Evolutionary conservation across 2,797 vertebrate species (phyloP), one percentile per base, ranked within the genome.

Genomic region (Acanthornis magna): DNA sequence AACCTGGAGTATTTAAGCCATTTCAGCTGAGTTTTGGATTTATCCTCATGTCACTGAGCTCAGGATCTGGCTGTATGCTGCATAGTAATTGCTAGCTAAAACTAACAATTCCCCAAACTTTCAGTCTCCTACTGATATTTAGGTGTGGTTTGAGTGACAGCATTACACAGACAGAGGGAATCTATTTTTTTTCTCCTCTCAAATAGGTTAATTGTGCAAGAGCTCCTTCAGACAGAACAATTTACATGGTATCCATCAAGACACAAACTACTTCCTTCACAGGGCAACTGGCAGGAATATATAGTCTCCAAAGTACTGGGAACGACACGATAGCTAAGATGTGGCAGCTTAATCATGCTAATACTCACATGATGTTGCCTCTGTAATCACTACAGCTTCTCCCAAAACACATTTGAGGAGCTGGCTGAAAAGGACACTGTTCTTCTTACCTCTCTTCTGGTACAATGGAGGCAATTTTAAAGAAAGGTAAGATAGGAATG

Each of bases 171-270:
- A 72, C 74, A 79, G 71, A 85, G 89, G 58, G 68, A 93, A 87
- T 80, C 62, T 34, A 71, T 34, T 84, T 91, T 91, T 68, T 68
- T 86, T 63, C 68, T 62, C 23, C 51, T 66, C 79, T 89, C 82
- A 84, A 78, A 60, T 72, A 84, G 25, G 68, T 75, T 91, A 85
- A 91, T 90, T 88, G 93, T 95, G 85, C 74, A 95, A 95, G 90
- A 79, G 53, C 36, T 92, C 58, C 88, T 96, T 95, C 90, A 96
- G 94, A 93, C 88, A 93, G 93, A 95, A 70, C 88, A 89, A 95
- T 95, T 94, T 95, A 80, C 90, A 91, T 91, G 80, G 93, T 96
- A 85, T 94, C 92, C 90, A 74, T 95, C 96, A 94, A 89, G 81
- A 93, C 85, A 73, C 82, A 88, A 93, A n/a, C 88, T 91, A 91